These are phyloP conservation scores for Hydractinia echinata DNA, from an alignment of 30 jellyfish, hydroid and myxozoan species.

Conservation along the genomic window DNA sequence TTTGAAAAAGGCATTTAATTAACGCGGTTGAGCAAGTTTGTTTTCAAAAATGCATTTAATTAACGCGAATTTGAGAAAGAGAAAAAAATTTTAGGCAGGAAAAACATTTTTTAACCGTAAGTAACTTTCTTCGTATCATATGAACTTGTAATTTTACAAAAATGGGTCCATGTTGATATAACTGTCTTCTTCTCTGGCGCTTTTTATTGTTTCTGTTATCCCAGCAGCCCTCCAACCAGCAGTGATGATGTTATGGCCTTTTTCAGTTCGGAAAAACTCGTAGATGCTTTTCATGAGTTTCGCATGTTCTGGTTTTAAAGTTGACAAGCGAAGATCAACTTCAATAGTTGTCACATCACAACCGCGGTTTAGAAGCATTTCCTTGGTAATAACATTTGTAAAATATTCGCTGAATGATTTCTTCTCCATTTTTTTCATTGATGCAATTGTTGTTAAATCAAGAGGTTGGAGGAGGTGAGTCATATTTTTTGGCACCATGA, in stretches of 20 bases:
- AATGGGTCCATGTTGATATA: no score
- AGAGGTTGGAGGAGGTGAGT: constrained; percentile 1
- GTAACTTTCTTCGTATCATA: no score
- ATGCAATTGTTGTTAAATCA: background rate
- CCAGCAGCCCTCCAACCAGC: constrained; percentile 7
- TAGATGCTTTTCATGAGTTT: constrained; percentile 2
- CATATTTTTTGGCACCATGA: constrained; percentile 12
- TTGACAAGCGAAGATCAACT: constrained; percentile 21
- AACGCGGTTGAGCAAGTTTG: no score
- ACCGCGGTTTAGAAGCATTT: constrained; percentile 4
- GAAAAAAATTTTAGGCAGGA: no score
- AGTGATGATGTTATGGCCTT: constrained; percentile 1
- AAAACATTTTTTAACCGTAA: no score
- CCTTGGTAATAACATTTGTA: constrained; percentile 9
- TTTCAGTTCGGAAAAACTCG: constrained; percentile 1
- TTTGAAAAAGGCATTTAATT: no score
- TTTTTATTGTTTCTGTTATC: no score
- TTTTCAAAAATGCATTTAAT: no score
- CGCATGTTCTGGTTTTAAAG: constrained; percentile 6
- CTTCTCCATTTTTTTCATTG: constrained; percentile 27
- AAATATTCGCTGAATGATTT: constrained; percentile 15
- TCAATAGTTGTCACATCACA: constrained; percentile 15
- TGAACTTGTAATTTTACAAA: no score
- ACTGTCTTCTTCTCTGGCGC: no score
- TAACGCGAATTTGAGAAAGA: no score